Evolutionary conservation across 2,888 invertebrate genomes (phyloP).

Genomic region (Scaptomyza parva): DNA sequence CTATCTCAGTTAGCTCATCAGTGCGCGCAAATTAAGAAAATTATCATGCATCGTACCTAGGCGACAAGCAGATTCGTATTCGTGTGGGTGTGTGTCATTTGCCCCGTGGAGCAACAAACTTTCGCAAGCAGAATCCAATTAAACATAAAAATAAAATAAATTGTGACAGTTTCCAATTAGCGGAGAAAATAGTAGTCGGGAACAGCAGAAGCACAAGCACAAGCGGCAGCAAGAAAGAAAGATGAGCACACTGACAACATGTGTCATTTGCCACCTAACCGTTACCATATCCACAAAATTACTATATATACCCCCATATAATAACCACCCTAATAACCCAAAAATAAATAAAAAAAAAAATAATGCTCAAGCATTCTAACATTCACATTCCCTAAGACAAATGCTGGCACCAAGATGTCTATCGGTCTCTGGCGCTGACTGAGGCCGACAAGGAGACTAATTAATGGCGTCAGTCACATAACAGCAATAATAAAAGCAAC

Average conservation of each 20-base stretch:
- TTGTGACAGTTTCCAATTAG: constrained; percentile 79
- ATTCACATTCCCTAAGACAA: constrained; percentile 55
- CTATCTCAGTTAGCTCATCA: constrained; percentile 61
- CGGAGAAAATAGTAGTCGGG: constrained; percentile 71
- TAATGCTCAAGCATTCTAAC: background rate
- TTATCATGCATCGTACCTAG: constrained; percentile 78
- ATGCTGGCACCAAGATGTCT: constrained; percentile 79
- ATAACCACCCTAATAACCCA: background rate
- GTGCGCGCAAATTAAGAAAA: constrained; percentile 76
- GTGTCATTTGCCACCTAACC: constrained; percentile 60
- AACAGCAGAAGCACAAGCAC: no score
- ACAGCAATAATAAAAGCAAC: constrained; percentile 43
- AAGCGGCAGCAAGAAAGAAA: constrained; percentile 44
- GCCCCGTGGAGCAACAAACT: constrained; percentile 29
- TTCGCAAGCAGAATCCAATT: constrained; percentile 70
- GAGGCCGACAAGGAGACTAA: constrained; percentile 62
- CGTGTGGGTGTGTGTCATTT: constrained; percentile 1
- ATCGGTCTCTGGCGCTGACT: constrained; percentile 55
- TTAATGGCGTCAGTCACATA: constrained; percentile 71
- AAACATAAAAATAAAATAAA: constrained; percentile 79
- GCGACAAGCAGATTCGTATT: constrained; percentile 39
- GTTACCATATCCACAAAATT: constrained; percentile 2
- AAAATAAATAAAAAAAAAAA: background rate
- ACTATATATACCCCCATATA: background rate
- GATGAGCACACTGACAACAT: constrained; percentile 76